phyloP scores from a whole-genome alignment of 2,888 invertebrate genomes.

The Polymixis flavicincta region DNA sequence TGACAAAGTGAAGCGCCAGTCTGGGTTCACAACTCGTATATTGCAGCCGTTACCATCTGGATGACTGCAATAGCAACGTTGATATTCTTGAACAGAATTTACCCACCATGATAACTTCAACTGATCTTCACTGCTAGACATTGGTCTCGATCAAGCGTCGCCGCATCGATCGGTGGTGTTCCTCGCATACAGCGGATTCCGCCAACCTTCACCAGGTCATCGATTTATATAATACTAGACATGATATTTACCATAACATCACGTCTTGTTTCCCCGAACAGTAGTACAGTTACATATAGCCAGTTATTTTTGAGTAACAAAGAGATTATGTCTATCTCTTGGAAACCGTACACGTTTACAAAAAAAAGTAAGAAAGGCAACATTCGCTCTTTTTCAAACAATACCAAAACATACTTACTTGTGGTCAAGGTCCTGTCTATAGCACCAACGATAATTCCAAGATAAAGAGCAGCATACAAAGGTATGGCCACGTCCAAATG shows the following conservation, averaged over 20 bases:
- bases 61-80: background rate
- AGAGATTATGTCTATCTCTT: background rate
- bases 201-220: background rate
- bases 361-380: background rate
- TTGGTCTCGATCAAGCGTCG: background rate
- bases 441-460: constrained; percentile 80
- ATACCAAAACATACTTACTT: constrained; percentile 50
- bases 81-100: background rate
- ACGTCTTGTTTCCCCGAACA: too few species aligned
- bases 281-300: too few species aligned
- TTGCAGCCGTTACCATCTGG: too few species aligned
- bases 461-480: constrained; percentile 85
- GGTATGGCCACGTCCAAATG: constrained; percentile 86
- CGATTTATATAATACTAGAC: background rate
- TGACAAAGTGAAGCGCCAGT: too few species aligned
- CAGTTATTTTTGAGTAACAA: background rate
- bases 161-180: background rate
- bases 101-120: background rate
- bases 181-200: background rate
- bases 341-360: background rate
- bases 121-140: background rate
- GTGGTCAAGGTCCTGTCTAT: constrained; percentile 77
- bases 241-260: too few species aligned
- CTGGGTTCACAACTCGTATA: too few species aligned
- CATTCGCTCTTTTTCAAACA: background rate